phyloP scores from a whole-genome alignment of 2,113 vertebrate genomes.

The Hystrix cristata region DNA sequence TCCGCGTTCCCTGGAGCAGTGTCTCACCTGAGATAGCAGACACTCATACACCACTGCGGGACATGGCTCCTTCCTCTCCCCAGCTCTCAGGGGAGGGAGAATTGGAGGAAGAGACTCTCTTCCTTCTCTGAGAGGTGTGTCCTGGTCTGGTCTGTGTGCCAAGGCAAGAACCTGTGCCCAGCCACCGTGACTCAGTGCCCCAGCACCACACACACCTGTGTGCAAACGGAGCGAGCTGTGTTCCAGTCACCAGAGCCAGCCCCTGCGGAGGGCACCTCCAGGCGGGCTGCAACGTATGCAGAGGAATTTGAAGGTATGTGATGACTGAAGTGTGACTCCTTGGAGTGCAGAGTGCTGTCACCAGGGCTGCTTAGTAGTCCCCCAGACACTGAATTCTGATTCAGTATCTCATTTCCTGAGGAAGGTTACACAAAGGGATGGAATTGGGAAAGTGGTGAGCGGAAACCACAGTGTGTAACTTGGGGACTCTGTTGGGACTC shows the following conservation, averaged over 20 bases:
- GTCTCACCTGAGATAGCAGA: not conserved
- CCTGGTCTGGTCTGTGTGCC: not conserved
- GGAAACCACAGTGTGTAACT: not conserved
- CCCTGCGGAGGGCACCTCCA: not conserved
- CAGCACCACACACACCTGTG: not conserved
- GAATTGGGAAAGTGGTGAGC: not conserved
- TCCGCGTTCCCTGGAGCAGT: not conserved
- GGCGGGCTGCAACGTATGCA: not conserved
- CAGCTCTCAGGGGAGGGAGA: not conserved
- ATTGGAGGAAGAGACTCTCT: conserved; percentile 43
- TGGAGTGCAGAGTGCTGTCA: not conserved
- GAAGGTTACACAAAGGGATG: not conserved
- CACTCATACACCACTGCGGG: not conserved
- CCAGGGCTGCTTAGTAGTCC: not conserved
- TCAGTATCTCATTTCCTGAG: conserved; percentile 21
- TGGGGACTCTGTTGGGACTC: not conserved
- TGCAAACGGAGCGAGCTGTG: not conserved
- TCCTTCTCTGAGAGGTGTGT: conserved; percentile 70
- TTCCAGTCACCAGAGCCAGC: not conserved
- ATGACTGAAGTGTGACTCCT: not conserved
- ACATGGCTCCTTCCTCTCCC: not conserved
- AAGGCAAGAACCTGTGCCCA: not conserved
- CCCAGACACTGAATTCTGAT: not conserved
- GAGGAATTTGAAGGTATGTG: conserved; percentile 73
- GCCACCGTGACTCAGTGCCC: not conserved